Percentiles rank a stretch among this genome's conserved stretches.
phyloP scores from a whole-genome alignment of 2,113 vertebrate genomes.

The Actenoides lindsayi region DNA sequence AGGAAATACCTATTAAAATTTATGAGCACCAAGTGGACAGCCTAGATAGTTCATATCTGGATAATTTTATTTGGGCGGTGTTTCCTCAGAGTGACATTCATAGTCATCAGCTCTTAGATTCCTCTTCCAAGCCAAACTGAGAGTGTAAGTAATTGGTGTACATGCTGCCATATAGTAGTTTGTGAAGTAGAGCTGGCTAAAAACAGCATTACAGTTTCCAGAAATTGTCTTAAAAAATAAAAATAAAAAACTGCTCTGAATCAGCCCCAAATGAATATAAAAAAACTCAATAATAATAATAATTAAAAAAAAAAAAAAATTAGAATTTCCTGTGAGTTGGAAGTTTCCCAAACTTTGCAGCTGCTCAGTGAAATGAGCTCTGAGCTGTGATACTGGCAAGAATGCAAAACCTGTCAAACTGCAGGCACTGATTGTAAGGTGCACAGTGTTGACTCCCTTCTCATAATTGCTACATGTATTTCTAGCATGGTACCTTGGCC shows the following conservation, averaged over 20 bases:
- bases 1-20: background rate
- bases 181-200: background rate
- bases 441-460: background rate
- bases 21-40: background rate
- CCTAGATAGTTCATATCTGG: background rate
- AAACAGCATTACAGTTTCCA: background rate
- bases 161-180: background rate
- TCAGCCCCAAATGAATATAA: constrained; percentile 21
- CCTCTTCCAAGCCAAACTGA: background rate
- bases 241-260: background rate
- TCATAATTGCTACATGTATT: background rate
- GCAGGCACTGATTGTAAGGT: background rate
- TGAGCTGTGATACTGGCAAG: constrained; percentile 28
- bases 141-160: background rate
- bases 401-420: constrained; percentile 45
- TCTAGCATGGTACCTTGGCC: background rate
- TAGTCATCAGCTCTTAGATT: constrained; percentile 3
- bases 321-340: constrained; percentile 38
- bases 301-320: background rate
- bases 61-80: background rate
- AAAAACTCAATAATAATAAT: background rate
- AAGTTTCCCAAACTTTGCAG: constrained; percentile 53
- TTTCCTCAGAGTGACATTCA: constrained; percentile 23
- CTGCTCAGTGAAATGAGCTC: constrained; percentile 43
- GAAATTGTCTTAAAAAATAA: background rate